These are phyloP conservation scores for Bugulina stolonifera DNA, from an alignment of 2,888 invertebrate genomes.

Conservation along the genomic window DNA sequence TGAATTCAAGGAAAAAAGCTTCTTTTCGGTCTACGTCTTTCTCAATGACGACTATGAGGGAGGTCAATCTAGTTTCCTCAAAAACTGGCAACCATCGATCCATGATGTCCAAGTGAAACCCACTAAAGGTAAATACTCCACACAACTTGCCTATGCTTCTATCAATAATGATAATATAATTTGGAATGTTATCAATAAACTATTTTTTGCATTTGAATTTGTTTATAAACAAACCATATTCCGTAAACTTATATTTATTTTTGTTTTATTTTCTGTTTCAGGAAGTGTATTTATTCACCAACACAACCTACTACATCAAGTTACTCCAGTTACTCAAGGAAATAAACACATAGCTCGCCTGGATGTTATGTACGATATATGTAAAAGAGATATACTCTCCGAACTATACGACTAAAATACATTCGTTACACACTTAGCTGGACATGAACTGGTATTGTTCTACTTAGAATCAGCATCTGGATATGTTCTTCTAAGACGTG, in stretches of 20 bases:
- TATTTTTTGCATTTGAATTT: neutral
- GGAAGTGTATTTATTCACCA: constrained; percentile 21
- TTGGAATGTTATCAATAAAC: too few relatives aligned
- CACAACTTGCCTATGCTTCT: neutral
- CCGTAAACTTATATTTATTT: neutral
- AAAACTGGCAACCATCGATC: constrained; percentile 22
- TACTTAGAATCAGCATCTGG: neutral
- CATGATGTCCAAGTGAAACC: constrained; percentile 12
- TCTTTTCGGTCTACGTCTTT: constrained; percentile 14
- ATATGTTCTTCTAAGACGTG: neutral
- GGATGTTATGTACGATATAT: constrained; percentile 13
- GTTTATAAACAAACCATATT: neutral
- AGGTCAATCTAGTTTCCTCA: constrained; percentile 14
- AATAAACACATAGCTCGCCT: neutral
- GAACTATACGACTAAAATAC: constrained; percentile 12
- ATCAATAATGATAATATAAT: neutral
- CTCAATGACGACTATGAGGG: constrained; percentile 24
- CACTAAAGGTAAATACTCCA: neutral
- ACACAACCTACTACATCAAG: constrained; percentile 25
- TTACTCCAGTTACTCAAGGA: neutral
- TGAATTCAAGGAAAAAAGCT: constrained; percentile 14
- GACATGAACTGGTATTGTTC: neutral
- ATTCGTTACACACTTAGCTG: neutral
- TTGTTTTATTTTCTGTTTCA: neutral
- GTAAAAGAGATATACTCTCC: constrained; percentile 12